Evolutionary conservation across 2,888 invertebrate species (phyloP).

Genomic region (Epinotia demarniana): DNA sequence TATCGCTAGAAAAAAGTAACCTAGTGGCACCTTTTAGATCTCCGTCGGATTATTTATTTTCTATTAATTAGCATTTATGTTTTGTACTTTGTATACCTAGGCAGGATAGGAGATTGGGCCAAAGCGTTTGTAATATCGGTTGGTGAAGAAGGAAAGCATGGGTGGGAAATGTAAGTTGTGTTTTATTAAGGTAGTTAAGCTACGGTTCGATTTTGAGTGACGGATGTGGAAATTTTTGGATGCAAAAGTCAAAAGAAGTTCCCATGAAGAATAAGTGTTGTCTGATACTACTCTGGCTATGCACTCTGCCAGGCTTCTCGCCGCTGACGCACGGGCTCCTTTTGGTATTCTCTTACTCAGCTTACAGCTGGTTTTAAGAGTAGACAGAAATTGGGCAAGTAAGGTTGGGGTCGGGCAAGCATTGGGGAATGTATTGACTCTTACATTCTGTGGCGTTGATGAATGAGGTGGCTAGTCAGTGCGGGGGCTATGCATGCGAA

Average conservation of each 20-base stretch:
- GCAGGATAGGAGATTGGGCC: neutral
- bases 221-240: neutral
- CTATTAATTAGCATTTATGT: neutral
- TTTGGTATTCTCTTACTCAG: too few species aligned
- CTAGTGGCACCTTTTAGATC: conserved; percentile 1
- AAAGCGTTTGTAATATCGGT: neutral
- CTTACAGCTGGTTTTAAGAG: too few species aligned
- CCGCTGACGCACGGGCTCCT: too few species aligned
- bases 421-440: too few species aligned
- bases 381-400: too few species aligned
- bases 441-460: too few species aligned
- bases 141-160: neutral
- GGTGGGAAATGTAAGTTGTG: neutral
- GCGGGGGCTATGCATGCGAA: too few species aligned
- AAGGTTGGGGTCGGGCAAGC: too few species aligned
- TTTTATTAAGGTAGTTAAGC: too few species aligned
- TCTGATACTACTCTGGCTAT: neutral
- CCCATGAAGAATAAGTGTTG: neutral
- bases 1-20: neutral
- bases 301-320: neutral
- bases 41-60: neutral
- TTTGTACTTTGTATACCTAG: neutral
- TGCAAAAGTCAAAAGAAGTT: neutral
- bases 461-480: too few species aligned
- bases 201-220: neutral